A percentile compares a stretch with the other conserved stretches of the same genome.
Evolutionary conservation across 2,797 vertebrate species (phyloP).

Genomic region (Pterois miles): DNA sequence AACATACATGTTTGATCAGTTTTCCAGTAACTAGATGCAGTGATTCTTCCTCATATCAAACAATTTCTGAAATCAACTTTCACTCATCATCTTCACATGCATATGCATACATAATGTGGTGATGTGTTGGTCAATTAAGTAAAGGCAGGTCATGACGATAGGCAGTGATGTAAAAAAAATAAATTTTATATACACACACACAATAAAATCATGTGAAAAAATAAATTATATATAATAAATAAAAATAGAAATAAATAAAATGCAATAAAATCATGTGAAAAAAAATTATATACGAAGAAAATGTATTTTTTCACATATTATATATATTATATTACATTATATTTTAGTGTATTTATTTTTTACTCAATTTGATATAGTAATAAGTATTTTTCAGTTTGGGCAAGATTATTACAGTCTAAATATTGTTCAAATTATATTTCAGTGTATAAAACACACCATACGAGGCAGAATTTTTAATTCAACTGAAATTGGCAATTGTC

Average conservation of each 20-base stretch:
- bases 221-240: too few relatives aligned
- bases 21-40: conserved; percentile 3
- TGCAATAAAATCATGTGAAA: too few relatives aligned
- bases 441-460: background rate
- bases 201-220: too few relatives aligned
- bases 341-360: background rate
- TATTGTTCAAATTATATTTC: background rate
- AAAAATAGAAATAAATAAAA: too few relatives aligned
- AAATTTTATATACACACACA: too few relatives aligned
- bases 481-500: background rate
- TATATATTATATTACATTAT: background rate
- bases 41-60: conserved; percentile 10
- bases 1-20: conserved; percentile 6
- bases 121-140: background rate
- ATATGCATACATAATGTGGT: background rate
- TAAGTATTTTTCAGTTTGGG: background rate
- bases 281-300: too few relatives aligned
- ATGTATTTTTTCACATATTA: background rate
- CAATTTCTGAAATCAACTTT: background rate
- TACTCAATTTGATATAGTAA: background rate
- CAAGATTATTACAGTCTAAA: background rate
- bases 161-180: too few relatives aligned
- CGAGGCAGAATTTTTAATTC: background rate
- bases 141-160: background rate
- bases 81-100: background rate